A percentile compares a stretch with the other conserved stretches of the same genome.
These are phyloP conservation scores for Tanytarsus gracilentus DNA, from an alignment of 2,888 invertebrate species.

Conservation along the genomic window DNA sequence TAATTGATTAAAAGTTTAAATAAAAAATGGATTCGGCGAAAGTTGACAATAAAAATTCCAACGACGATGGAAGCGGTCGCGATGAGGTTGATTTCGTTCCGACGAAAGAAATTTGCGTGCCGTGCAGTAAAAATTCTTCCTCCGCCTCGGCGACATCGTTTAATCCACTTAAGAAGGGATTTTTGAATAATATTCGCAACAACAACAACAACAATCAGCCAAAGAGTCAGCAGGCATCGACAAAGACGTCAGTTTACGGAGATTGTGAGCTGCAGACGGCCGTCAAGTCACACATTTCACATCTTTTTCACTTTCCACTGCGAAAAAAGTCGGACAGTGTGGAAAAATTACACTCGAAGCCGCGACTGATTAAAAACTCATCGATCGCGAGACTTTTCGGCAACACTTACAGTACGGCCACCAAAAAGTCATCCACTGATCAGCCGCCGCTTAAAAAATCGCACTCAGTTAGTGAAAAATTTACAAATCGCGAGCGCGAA, in stretches of 20 bases:
- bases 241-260: conserved; percentile 30
- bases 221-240: conserved; percentile 3
- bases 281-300: conserved; percentile 31
- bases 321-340: conserved; percentile 30
- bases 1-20: too few relatives aligned
- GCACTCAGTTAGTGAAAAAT: conserved; percentile 8
- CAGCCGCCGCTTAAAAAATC: not conserved
- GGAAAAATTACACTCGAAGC: conserved; percentile 31
- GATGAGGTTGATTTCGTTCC: conserved; percentile 23
- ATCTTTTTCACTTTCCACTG: conserved; percentile 30
- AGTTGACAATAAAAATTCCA: conserved; percentile 10
- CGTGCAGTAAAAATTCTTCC: conserved; percentile 18
- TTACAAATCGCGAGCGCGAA: conserved; percentile 5
- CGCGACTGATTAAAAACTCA: conserved; percentile 41
- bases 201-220: conserved; percentile 7
- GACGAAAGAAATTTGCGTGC: conserved; percentile 23
- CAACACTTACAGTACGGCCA: conserved; percentile 40
- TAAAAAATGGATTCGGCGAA: conserved; percentile 27
- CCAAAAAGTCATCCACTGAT: conserved; percentile 36
- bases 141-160: too few relatives aligned
- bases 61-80: too few relatives aligned
- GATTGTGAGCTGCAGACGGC: conserved; percentile 32
- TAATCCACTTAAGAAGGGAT: conserved; percentile 20
- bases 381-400: conserved; percentile 41
- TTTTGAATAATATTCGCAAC: not conserved